phyloP scores from a whole-genome alignment of 2,888 invertebrate genomes.

The Diploptera punctata region DNA sequence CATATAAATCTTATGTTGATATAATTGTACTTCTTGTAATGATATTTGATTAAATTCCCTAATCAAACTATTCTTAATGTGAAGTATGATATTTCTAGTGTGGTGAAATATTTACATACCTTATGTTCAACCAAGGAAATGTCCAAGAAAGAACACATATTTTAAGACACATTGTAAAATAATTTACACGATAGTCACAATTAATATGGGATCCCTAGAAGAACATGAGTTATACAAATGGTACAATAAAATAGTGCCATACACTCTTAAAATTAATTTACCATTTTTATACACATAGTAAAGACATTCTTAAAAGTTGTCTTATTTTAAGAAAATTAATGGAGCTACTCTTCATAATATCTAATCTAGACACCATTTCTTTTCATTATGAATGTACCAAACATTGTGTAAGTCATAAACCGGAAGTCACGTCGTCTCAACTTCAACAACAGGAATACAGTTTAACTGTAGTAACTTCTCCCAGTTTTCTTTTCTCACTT shows the following conservation, averaged over 20 bases:
- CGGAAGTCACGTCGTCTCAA: neutral
- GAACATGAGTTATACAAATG: conserved; percentile 5
- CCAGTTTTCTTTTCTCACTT: conserved; percentile 40
- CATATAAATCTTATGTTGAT: too few relatives aligned
- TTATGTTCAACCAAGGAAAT: too few relatives aligned
- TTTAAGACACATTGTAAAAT: too few relatives aligned
- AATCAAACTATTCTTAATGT: too few relatives aligned
- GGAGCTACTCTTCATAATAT: neutral
- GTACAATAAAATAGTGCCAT: conserved; percentile 20
- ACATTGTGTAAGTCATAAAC: conserved; percentile 5
- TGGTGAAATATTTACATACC: too few relatives aligned
- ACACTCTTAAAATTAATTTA: conserved; percentile 11
- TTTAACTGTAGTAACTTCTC: too few relatives aligned
- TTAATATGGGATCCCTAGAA: too few relatives aligned
- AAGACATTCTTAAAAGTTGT: neutral
- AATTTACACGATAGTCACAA: too few relatives aligned
- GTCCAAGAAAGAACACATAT: too few relatives aligned
- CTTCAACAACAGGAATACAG: conserved; percentile 15
- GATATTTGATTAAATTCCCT: too few relatives aligned
- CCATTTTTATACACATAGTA: neutral
- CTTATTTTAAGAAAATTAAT: neutral
- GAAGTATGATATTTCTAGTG: too few relatives aligned
- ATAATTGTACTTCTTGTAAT: too few relatives aligned
- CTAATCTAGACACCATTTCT: neutral
- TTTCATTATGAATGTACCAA: neutral